Conservation (phyloP, 1,140 invertebrate species). For the Heliothis subflexa region DNA sequence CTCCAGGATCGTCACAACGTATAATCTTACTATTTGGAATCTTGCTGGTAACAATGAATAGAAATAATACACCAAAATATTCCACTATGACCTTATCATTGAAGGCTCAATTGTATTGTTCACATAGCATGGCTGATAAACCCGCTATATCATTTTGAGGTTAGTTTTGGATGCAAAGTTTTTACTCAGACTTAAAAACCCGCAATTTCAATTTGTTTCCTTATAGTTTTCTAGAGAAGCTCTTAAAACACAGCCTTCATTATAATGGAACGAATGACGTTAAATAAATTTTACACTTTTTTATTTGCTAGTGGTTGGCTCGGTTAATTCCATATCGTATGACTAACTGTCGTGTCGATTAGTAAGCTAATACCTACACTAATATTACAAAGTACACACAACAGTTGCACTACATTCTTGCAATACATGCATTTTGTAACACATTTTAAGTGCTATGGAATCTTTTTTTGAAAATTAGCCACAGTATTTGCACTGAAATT, state of each 20-base stretch:
- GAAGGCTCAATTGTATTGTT: constrained; percentile 10
- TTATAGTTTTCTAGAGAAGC: not conserved
- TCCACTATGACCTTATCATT: constrained; percentile 8
- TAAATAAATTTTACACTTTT: constrained; percentile 6
- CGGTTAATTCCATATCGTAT: constrained; percentile 14
- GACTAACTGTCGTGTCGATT: constrained; percentile 17
- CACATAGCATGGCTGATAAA: too few relatives aligned
- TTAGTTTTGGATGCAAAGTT: too few relatives aligned
- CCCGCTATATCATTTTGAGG: not conserved
- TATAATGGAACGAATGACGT: not conserved
- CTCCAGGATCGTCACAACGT: too few relatives aligned
- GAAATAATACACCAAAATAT: constrained; percentile 8
- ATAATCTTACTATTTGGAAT: not conserved
- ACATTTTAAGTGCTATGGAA: not conserved
- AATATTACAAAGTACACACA: not conserved
- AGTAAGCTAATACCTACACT: constrained; percentile 29
- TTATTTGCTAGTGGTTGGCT: constrained; percentile 9
- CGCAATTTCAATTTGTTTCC: too few relatives aligned
- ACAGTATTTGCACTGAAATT: not conserved
- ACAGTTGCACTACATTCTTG: not conserved
- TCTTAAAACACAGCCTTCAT: not conserved
- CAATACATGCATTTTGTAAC: not conserved
- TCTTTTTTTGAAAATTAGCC: not conserved
- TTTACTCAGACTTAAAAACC: too few relatives aligned
- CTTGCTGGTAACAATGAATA: not conserved